Conservation (phyloP, 1,140 invertebrate species). For the Hyles euphorbiae region DNA sequence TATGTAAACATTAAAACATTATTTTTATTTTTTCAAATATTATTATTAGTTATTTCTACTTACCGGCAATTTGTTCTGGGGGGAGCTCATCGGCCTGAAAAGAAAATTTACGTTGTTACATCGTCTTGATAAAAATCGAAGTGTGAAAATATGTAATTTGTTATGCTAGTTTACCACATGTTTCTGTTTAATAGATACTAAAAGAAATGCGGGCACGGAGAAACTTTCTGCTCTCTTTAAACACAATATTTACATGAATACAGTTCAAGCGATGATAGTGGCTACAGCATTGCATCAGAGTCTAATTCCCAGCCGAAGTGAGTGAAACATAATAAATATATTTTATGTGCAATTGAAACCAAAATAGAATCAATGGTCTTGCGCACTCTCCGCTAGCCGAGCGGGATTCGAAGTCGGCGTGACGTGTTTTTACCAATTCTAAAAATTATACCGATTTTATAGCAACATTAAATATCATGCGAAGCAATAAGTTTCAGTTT, state of each 20-base stretch:
- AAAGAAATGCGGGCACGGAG: too few relatives aligned
- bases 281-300: slow-evolving; percentile 18
- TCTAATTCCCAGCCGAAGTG: slow-evolving; percentile 29
- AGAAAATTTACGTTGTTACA: slow-evolving; percentile 19
- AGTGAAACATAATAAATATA: slow-evolving; percentile 56
- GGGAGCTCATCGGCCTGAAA: slow-evolving; percentile 74
- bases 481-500: too few relatives aligned
- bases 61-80: slow-evolving; percentile 74
- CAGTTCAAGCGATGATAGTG: too few relatives aligned
- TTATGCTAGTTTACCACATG: too few relatives aligned
- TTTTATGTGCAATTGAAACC: slow-evolving; percentile 64
- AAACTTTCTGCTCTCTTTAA: too few relatives aligned
- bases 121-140: too few relatives aligned
- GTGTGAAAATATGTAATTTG: too few relatives aligned
- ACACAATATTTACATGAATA: too few relatives aligned
- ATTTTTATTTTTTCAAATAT: slow-evolving; percentile 17
- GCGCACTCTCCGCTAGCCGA: slow-evolving; percentile 19
- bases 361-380: slow-evolving; percentile 53
- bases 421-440: not conserved
- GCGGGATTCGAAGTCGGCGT: slow-evolving; percentile 8
- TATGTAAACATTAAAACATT: slow-evolving; percentile 38
- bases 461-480: not conserved
- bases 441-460: slow-evolving; percentile 12
- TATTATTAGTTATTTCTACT: slow-evolving; percentile 30
- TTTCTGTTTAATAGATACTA: too few relatives aligned